Evolutionary conservation across 2,797 vertebrate species (phyloP).

Genomic region (Diplodus sargus): DNA sequence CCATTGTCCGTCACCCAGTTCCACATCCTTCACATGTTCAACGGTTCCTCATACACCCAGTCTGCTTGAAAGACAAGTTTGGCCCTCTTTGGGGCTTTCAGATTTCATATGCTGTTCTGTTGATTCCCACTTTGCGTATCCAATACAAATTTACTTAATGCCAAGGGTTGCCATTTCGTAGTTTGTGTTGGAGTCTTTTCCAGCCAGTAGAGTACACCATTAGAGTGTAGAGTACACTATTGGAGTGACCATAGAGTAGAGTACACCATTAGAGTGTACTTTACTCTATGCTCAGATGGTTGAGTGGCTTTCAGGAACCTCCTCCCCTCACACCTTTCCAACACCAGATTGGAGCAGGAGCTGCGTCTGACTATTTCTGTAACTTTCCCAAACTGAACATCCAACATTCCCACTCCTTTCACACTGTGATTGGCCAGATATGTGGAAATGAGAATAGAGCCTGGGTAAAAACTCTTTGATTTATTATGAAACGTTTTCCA

Average conservation of each 20-base stretch:
- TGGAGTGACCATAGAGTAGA: too few species aligned
- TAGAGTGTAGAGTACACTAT: too few species aligned
- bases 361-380: not conserved
- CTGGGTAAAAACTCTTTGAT: not conserved
- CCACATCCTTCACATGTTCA: slow-evolving; percentile 31
- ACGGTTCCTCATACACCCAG: not conserved
- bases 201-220: too few species aligned
- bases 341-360: not conserved
- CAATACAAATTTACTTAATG: not conserved
- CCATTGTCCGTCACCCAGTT: slow-evolving; percentile 56
- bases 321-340: not conserved
- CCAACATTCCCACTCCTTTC: not conserved
- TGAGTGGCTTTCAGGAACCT: not conserved
- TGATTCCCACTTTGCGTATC: not conserved
- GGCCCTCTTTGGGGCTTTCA: not conserved
- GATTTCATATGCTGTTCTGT: not conserved
- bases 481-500: too few species aligned
- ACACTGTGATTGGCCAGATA: not conserved
- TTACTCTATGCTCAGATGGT: not conserved
- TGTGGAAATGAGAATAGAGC: not conserved
- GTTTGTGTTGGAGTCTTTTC: not conserved
- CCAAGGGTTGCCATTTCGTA: not conserved
- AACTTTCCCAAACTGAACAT: not conserved
- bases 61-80: slow-evolving; percentile 6
- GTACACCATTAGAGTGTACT: too few species aligned